Percentiles rank a stretch among this genome's conserved stretches.
These are phyloP conservation scores for Pocillopora verrucosa DNA, from an alignment of 64 coral and sea anemone genomes.

Conservation along the genomic window DNA sequence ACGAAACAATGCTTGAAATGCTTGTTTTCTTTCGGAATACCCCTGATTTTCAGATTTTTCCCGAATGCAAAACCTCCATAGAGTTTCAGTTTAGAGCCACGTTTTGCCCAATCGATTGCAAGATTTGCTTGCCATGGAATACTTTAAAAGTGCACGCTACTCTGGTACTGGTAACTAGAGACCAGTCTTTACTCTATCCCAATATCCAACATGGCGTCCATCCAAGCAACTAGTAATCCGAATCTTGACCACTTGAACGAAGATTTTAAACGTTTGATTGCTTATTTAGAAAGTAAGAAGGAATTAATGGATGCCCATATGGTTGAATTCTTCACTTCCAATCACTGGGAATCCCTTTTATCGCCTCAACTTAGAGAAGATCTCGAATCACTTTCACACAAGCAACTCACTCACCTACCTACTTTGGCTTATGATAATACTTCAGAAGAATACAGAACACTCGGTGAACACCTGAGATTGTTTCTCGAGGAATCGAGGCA, in stretches of 20 bases:
- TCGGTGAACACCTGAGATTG: neutral
- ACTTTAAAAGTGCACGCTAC: neutral
- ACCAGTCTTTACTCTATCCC: neutral
- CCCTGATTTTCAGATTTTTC: too few species aligned
- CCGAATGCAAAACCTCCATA: too few species aligned
- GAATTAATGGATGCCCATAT: slow-evolving; percentile 59
- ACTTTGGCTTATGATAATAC: neutral
- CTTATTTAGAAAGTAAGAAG: slow-evolving; percentile 24
- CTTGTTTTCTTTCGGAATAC: too few species aligned
- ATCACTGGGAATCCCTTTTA: slow-evolving; percentile 53
- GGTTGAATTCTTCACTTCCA: slow-evolving; percentile 61
- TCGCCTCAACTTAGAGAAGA: slow-evolving; percentile 27
- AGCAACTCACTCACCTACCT: slow-evolving; percentile 36
- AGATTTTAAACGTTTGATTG: slow-evolving; percentile 37
- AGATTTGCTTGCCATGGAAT: too few species aligned
- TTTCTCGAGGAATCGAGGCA: slow-evolving; percentile 9
- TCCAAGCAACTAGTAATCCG: neutral
- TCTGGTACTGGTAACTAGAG: neutral
- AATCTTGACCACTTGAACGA: neutral
- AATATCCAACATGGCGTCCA: slow-evolving; percentile 5
- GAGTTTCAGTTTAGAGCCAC: too few species aligned
- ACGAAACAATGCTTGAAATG: too few species aligned
- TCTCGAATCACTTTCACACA: slow-evolving; percentile 39
- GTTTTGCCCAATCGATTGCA: too few species aligned
- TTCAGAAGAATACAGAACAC: neutral